These are phyloP conservation scores for Cyanoramphus novaezelandiae DNA, from an alignment of 2,113 vertebrate genomes.

Conservation along the genomic window DNA sequence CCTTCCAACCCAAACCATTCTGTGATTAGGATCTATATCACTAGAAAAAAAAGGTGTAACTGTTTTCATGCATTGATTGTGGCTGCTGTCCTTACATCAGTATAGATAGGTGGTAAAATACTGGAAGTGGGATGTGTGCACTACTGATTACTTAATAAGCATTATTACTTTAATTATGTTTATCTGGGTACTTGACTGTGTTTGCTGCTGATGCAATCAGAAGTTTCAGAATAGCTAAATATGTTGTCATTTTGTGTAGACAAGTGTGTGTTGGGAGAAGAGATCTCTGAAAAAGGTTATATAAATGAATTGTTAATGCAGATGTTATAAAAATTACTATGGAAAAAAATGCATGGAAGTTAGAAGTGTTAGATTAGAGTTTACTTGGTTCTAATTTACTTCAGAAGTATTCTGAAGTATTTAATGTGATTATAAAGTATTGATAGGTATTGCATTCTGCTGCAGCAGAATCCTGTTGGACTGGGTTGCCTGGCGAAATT, in stretches of 20 bases:
- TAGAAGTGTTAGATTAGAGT: not conserved
- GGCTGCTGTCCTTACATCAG: not conserved
- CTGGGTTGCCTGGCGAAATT: not conserved
- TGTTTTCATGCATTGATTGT: not conserved
- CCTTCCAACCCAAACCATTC: not conserved
- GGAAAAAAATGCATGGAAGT: not conserved
- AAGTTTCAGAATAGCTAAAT: not conserved
- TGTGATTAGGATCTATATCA: not conserved
- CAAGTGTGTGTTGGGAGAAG: not conserved
- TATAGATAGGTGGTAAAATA: not conserved
- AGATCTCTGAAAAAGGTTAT: not conserved
- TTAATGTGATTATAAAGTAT: not conserved
- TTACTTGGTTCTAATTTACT: not conserved
- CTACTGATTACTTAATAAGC: not conserved
- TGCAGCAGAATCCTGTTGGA: not conserved
- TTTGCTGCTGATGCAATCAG: not conserved
- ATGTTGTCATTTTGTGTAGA: not conserved
- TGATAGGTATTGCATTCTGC: not conserved
- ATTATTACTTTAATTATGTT: slow-evolving; percentile 6
- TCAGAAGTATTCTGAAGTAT: not conserved
- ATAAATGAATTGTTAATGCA: not conserved
- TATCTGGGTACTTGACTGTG: not conserved
- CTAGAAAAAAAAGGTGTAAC: not conserved
- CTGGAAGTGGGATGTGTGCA: not conserved
- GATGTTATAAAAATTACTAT: not conserved